Evolutionary conservation across 2,888 invertebrate species (phyloP).

Genomic region (Pedicia rivosa): DNA sequence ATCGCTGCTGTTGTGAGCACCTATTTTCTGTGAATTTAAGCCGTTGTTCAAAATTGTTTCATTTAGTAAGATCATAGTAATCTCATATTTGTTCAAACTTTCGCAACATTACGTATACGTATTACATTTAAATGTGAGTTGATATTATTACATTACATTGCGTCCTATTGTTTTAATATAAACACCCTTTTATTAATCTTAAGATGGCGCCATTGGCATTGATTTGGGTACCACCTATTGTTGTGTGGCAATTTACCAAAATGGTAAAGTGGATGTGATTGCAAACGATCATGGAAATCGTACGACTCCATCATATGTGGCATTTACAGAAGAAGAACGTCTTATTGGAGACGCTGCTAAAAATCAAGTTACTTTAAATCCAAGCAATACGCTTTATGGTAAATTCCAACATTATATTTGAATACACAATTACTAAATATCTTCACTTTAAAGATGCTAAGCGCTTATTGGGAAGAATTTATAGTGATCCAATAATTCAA

Average conservation of each 20-base stretch:
- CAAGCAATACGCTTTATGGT: conserved; percentile 69
- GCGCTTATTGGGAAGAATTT: conserved; percentile 87
- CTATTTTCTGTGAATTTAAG: too few species aligned
- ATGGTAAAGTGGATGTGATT: conserved; percentile 80
- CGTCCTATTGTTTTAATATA: too few species aligned
- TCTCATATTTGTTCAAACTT: too few species aligned
- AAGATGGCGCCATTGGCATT: conserved; percentile 91
- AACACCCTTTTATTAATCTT: too few species aligned
- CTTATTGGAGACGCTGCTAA: conserved; percentile 77
- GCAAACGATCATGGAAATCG: conserved; percentile 84
- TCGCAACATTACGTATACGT: too few species aligned
- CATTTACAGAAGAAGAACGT: conserved; percentile 76
- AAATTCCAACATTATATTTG: not conserved
- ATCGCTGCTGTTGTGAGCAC: too few species aligned
- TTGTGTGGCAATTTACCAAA: conserved; percentile 84
- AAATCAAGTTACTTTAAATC: conserved; percentile 81
- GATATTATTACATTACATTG: too few species aligned
- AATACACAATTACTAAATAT: not conserved
- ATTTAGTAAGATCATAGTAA: too few species aligned
- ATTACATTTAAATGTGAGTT: too few species aligned
- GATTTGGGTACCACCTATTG: conserved; percentile 94
- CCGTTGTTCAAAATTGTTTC: too few species aligned
- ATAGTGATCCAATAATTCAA: conserved; percentile 80
- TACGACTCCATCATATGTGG: conserved; percentile 61
- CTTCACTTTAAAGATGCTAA: conserved; percentile 57